phyloP scores from a whole-genome alignment of 2,888 invertebrate genomes.

The Epirrhoe alternata region DNA sequence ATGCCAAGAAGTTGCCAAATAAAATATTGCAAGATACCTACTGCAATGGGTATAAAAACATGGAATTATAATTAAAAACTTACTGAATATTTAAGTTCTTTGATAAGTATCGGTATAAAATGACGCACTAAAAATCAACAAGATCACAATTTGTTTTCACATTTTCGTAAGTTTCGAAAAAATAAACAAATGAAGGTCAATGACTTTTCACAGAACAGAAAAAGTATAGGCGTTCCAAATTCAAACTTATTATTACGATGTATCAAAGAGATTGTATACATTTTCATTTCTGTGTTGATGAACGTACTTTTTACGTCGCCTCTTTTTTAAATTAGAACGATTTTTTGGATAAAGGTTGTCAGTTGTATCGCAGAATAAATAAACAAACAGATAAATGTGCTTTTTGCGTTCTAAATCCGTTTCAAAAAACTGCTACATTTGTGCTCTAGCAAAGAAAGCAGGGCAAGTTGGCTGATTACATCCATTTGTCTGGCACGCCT shows the following conservation, averaged over 20 bases:
- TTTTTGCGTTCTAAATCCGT: neutral
- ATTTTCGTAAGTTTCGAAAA: neutral
- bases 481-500: conserved; percentile 55
- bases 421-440: neutral
- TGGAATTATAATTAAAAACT: neutral
- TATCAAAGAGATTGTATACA: neutral
- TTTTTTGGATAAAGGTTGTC: neutral
- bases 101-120: neutral
- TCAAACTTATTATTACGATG: neutral
- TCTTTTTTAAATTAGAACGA: neutral
- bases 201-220: neutral
- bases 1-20: conserved; percentile 39
- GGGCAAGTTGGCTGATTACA: conserved; percentile 56
- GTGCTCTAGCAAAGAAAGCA: conserved; percentile 19
- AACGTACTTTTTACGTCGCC: neutral
- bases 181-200: neutral
- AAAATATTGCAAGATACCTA: conserved; percentile 8
- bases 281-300: neutral
- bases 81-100: neutral
- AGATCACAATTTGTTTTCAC: neutral
- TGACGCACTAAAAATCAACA: neutral
- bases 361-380: neutral
- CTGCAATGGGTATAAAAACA: neutral
- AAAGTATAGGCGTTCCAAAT: conserved; percentile 11
- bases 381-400: too few species aligned